Conservation (phyloP, 1,140 invertebrate genomes). For the Elymnias hypermnestra region DNA sequence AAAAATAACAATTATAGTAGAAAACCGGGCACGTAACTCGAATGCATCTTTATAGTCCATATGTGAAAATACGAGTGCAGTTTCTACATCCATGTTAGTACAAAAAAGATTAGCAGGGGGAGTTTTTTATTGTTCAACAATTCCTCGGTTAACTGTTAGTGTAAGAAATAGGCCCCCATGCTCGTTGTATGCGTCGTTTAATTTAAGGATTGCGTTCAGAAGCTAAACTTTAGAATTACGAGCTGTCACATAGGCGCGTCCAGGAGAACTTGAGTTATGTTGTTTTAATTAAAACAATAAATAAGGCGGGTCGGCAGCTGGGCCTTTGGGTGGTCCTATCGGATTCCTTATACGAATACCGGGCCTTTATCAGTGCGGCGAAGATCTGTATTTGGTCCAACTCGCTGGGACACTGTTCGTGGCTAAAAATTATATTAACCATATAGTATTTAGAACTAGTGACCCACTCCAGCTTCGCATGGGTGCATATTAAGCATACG, state of each 20-base stretch:
- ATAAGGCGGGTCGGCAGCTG: conserved; percentile 40
- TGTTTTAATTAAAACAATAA: conserved; percentile 68
- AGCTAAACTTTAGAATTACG: conserved; percentile 52
- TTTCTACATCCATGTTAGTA: not conserved
- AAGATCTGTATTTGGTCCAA: conserved; percentile 25
- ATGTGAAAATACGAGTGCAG: too few relatives aligned
- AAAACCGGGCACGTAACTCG: too few relatives aligned
- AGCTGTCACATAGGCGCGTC: conserved; percentile 50
- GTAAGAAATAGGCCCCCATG: conserved; percentile 12
- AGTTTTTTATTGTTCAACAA: not conserved
- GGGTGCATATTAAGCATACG: too few relatives aligned
- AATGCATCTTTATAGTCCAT: too few relatives aligned
- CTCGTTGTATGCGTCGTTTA: conserved; percentile 30
- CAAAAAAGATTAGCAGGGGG: not conserved
- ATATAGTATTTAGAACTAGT: too few relatives aligned
- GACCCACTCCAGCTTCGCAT: too few relatives aligned
- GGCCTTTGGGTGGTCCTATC: conserved; percentile 44
- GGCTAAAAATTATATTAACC: too few relatives aligned
- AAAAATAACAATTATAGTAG: too few relatives aligned
- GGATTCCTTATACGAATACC: conserved; percentile 45
- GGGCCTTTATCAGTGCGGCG: conserved; percentile 40
- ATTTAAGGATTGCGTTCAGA: conserved; percentile 42
- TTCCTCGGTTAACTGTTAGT: not conserved
- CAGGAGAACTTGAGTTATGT: conserved; percentile 52
- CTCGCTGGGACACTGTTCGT: not conserved